Conservation (phyloP, 2,113 vertebrate genomes). For the Semnornis frantzii region DNA sequence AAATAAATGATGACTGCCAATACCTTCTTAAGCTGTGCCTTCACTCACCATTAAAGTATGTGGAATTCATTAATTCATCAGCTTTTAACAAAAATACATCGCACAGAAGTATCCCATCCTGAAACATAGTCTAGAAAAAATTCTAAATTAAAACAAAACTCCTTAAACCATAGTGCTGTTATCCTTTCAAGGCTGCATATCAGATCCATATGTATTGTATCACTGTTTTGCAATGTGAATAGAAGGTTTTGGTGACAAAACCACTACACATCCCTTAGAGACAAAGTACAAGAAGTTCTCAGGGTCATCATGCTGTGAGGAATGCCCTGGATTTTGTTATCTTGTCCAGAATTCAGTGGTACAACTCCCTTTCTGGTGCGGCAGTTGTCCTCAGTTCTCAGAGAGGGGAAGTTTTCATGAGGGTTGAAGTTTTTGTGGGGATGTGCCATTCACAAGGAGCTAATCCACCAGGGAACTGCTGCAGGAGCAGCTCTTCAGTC, state of each 20-base stretch:
- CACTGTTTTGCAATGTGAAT: not conserved
- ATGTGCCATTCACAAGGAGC: not conserved
- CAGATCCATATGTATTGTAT: not conserved
- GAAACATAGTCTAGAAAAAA: not conserved
- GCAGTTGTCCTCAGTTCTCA: not conserved
- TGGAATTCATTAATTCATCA: not conserved
- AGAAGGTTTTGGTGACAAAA: not conserved
- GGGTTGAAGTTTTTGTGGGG: not conserved
- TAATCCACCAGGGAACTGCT: not conserved
- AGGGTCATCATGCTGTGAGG: rapidly evolving
- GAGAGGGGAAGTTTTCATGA: not conserved
- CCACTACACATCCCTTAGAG: not conserved
- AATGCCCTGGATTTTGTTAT: not conserved
- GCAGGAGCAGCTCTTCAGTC: not conserved
- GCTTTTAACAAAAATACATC: not conserved
- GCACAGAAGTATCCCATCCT: not conserved
- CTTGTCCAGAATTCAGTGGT: not conserved
- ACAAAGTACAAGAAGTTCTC: not conserved
- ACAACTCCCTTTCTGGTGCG: not conserved
- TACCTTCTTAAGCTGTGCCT: rapidly evolving
- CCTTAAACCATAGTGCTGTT: not conserved
- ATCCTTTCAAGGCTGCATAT: not conserved
- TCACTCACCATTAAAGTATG: not conserved
- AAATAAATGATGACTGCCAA: not conserved
- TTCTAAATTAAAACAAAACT: not conserved